Conservation (phyloP, 2,797 vertebrate genomes). For the Orestias chungarensis region DNA sequence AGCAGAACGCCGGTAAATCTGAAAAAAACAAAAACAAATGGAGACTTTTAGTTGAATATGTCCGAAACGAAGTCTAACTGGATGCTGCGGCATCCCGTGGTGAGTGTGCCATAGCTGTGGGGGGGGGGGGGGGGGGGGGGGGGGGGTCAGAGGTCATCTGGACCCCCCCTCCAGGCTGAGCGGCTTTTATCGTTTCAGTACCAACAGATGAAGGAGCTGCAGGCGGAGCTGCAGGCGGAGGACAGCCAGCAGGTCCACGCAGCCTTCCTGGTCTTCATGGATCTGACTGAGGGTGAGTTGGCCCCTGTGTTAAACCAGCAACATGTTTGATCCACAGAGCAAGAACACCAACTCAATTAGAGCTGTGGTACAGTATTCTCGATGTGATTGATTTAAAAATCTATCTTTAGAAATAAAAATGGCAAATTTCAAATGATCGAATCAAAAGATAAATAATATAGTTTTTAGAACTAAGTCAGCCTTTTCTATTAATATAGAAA, state of each 20-base stretch:
- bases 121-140: background rate
- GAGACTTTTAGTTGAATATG: conserved; percentile 5
- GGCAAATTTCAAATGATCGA: too few species aligned
- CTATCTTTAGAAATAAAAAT: too few species aligned
- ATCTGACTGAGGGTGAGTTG: conserved; percentile 82
- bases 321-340: background rate
- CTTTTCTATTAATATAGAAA: too few species aligned
- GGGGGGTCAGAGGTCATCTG: too few species aligned
- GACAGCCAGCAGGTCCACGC: conserved; percentile 87
- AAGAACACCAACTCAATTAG: too few species aligned
- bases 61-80: conserved; percentile 53
- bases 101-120: too few species aligned
- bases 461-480: too few species aligned
- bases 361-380: too few species aligned
- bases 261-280: conserved; percentile 92
- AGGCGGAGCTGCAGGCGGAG: conserved; percentile 82
- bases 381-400: too few species aligned
- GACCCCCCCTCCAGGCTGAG: too few species aligned
- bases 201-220: conserved; percentile 85
- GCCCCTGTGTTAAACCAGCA: too few species aligned
- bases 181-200: conserved; percentile 74
- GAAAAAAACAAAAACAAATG: background rate
- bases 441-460: too few species aligned
- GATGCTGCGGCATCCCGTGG: conserved; percentile 74
- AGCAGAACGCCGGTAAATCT: conserved; percentile 37